A percentile compares a stretch with the other conserved stretches of the same genome.
phyloP scores from a whole-genome alignment of 2,888 invertebrate species.

The Dryobota labecula region DNA sequence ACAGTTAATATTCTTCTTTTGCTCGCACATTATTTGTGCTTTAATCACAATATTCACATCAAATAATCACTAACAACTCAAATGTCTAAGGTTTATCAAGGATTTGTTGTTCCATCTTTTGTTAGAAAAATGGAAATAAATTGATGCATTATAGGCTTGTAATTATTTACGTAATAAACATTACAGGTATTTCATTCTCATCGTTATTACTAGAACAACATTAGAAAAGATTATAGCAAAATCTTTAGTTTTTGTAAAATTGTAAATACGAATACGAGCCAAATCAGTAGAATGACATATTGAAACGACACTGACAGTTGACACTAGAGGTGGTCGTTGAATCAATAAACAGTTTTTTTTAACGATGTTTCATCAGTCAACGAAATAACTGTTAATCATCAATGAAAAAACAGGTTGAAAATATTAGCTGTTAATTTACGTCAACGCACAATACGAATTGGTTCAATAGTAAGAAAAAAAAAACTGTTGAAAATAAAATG shows the following conservation, averaged over 20 bases:
- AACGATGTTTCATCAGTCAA: too few relatives aligned
- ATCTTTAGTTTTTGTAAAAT: background rate
- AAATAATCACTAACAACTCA: background rate
- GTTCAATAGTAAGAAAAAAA: too few relatives aligned
- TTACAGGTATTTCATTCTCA: background rate
- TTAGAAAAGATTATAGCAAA: background rate
- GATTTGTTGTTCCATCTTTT: constrained; percentile 2
- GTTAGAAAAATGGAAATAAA: background rate
- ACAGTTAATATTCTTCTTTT: constrained; percentile 71
- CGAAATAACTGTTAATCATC: too few relatives aligned
- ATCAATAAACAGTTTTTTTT: too few relatives aligned
- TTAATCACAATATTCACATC: constrained; percentile 1
- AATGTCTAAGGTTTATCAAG: background rate
- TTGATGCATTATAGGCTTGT: background rate
- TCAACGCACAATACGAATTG: too few relatives aligned
- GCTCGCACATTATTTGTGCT: constrained; percentile 62
- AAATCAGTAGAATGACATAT: background rate
- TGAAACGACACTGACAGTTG: constrained; percentile 13
- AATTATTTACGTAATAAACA: background rate
- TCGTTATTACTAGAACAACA: background rate
- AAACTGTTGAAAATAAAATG: too few relatives aligned
- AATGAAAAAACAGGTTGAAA: too few relatives aligned
- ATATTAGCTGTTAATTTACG: too few relatives aligned
- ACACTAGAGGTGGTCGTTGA: too few relatives aligned
- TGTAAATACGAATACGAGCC: background rate